Percentiles rank a stretch among this genome's conserved stretches.
phyloP scores from a whole-genome alignment of 2,888 invertebrate species.

The Brachynemurus nebulosus region DNA sequence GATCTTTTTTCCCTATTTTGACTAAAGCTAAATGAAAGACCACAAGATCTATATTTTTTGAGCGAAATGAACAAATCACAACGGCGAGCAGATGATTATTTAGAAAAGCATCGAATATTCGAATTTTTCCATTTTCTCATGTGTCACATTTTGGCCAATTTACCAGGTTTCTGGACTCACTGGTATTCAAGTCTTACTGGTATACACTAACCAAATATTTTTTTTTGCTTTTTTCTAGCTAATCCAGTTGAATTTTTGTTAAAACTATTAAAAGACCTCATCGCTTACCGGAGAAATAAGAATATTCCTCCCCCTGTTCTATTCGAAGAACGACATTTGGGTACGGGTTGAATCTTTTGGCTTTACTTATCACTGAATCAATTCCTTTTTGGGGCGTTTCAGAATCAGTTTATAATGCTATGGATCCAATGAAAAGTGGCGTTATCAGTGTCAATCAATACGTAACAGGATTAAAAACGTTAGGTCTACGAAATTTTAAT shows the following conservation, averaged over 20 bases:
- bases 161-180: neutral
- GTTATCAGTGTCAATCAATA: conserved; percentile 4
- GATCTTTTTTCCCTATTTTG: too few relatives aligned
- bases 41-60: too few relatives aligned
- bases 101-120: conserved; percentile 1
- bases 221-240: too few relatives aligned
- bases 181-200: neutral
- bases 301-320: neutral
- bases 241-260: neutral
- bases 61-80: too few relatives aligned
- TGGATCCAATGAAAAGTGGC: conserved; percentile 7
- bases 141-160: conserved; percentile 1
- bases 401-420: conserved; percentile 7
- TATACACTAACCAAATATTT: too few relatives aligned
- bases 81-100: conserved; percentile 1
- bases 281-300: neutral
- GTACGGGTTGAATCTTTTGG: too few relatives aligned
- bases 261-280: neutral
- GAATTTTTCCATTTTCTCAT: conserved; percentile 8
- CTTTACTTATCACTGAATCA: too few relatives aligned
- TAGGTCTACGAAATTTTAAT: conserved; percentile 27
- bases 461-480: conserved; percentile 22
- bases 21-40: too few relatives aligned
- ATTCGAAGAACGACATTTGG: too few relatives aligned
- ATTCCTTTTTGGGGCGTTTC: conserved; percentile 2